Conservation (phyloP, 2,113 vertebrate species). For the Muntiacus reevesi region DNA sequence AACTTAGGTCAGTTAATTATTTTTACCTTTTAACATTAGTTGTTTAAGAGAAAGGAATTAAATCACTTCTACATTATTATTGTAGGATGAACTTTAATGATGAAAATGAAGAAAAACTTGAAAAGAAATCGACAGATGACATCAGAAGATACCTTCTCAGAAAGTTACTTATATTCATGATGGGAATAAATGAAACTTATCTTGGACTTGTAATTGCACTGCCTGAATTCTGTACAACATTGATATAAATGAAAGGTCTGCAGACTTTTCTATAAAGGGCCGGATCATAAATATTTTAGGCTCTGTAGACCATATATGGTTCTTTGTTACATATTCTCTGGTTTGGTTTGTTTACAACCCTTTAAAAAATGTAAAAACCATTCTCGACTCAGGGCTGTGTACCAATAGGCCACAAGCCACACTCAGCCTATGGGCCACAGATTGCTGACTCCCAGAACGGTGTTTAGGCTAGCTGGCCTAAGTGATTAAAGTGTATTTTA, state of each 20-base stretch:
- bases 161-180: constrained; percentile 39
- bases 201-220: constrained; percentile 52
- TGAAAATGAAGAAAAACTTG: constrained; percentile 28
- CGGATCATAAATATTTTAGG: not conserved
- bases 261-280: constrained; percentile 8
- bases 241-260: constrained; percentile 5
- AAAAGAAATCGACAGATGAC: constrained; percentile 61
- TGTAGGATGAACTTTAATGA: constrained; percentile 83
- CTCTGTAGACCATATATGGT: not conserved
- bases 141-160: constrained; percentile 59
- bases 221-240: constrained; percentile 33
- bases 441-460: not conserved
- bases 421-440: not conserved
- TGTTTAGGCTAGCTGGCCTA: not conserved
- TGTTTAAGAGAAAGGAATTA: not conserved
- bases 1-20: not conserved
- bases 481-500: not conserved
- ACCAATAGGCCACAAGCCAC: not conserved
- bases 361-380: constrained; percentile 1
- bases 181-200: constrained; percentile 26
- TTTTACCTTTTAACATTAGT: not conserved
- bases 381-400: constrained; percentile 33
- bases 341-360: not conserved
- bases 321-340: not conserved
- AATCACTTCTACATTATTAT: constrained; percentile 43